phyloP scores from a whole-genome alignment of 2,113 vertebrate species.

The Aphelocoma coerulescens region DNA sequence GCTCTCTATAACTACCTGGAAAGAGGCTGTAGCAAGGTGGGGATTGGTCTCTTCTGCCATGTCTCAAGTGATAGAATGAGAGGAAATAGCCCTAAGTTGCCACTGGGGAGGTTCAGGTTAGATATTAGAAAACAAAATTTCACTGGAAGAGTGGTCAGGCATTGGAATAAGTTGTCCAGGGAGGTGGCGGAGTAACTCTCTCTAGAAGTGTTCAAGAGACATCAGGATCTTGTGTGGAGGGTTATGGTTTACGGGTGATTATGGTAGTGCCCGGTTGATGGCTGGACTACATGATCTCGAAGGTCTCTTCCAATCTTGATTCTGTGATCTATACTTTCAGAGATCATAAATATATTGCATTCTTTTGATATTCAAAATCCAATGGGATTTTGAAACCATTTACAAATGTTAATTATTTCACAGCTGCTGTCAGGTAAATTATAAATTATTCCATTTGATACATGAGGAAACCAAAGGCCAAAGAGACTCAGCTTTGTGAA shows the following conservation, averaged over 20 bases:
- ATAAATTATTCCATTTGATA: neutral
- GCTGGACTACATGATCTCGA: neutral
- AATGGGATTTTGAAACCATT: neutral
- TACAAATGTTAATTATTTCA: neutral
- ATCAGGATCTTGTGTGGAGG: neutral
- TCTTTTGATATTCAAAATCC: neutral
- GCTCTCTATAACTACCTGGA: neutral
- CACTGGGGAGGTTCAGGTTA: neutral
- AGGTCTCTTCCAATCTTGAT: neutral
- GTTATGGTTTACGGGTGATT: neutral
- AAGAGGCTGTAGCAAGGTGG: neutral
- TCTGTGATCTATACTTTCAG: neutral
- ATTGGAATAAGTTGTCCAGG: neutral
- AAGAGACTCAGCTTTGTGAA: neutral
- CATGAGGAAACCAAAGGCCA: neutral
- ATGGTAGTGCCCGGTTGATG: neutral
- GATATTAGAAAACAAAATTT: neutral
- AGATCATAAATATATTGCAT: neutral
- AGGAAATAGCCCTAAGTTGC: neutral
- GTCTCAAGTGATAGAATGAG: neutral
- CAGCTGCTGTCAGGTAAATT: neutral
- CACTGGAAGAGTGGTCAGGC: neutral
- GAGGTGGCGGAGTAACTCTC: neutral
- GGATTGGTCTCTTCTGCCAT: neutral
- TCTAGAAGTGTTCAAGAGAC: neutral